A percentile compares a stretch with the other conserved stretches of the same genome.
Conservation (phyloP, 1,140 invertebrate genomes). For the Trichogramma pretiosum region DNA sequence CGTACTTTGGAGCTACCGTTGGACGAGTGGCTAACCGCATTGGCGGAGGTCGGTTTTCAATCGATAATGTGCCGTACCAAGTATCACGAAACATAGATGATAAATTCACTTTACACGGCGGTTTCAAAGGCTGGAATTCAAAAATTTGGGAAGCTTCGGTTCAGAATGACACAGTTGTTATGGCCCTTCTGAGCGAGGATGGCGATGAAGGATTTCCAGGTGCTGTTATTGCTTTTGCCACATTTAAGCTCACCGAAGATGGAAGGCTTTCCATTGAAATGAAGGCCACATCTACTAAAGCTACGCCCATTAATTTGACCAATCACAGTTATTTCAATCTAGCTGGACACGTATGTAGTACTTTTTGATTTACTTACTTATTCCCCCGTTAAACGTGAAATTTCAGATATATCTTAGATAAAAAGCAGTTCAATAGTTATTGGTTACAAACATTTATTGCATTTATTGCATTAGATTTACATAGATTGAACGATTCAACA, state of each 20-base stretch:
- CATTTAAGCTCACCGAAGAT: conserved; percentile 62
- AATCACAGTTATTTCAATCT: conserved; percentile 95
- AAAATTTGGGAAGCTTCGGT: conserved; percentile 53
- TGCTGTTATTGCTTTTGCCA: conserved; percentile 55
- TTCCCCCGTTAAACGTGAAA: background rate
- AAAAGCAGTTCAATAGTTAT: background rate
- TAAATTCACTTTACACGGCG: conserved; percentile 82
- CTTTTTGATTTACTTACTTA: background rate
- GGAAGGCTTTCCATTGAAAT: conserved; percentile 66
- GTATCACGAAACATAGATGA: conserved; percentile 64
- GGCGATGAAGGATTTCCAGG: conserved; percentile 86
- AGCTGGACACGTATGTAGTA: conserved; percentile 61
- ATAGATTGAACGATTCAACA: too few species aligned
- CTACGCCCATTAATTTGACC: conserved; percentile 81
- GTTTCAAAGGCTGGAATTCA: conserved; percentile 76
- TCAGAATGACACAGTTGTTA: conserved; percentile 27
- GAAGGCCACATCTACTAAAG: conserved; percentile 61
- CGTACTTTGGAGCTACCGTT: conserved; percentile 80
- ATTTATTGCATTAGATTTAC: too few species aligned
- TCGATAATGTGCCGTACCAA: conserved; percentile 62
- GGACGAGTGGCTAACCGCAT: conserved; percentile 86
- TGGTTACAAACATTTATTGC: too few species aligned
- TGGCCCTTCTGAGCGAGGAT: conserved; percentile 65
- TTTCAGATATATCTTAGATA: background rate
- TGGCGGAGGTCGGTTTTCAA: conserved; percentile 54